Evolutionary conservation across 37 sponge, comb jelly and placozoan species (phyloP), one percentile per base, ranked within the genome.

Genomic region (Chondrilla cf. caribensis): DNA sequence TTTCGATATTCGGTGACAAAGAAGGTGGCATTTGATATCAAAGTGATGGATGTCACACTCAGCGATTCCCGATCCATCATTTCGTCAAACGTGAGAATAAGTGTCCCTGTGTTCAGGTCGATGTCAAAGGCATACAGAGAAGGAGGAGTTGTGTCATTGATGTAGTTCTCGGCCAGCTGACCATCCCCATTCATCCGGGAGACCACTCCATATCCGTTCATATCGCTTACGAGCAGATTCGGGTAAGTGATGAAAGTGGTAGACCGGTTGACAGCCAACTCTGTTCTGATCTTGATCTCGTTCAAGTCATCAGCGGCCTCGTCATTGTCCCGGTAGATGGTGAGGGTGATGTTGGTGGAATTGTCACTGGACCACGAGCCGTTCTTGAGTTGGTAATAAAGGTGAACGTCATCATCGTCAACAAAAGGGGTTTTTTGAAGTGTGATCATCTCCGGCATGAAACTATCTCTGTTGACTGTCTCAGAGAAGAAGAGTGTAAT

Each of bases 41-140:
- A 22, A 60, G 91, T 88, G 59, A 93, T 83, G 0, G 43, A 3
- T 3, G 83, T 83, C 26, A 90, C 60, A 66, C 84, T 78, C 21
- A 96, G 55, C 5, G 89, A 89, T 54, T 60, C 57, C 36, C 79
- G 41, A 38, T 93, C 90, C 72, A 96, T 54, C 2, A 86, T 88
- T 43, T 96, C 97, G 42, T 79, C 81, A 66, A 96, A 96, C 33
- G 91, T 89, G 31, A 96, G 85, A 33, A 87, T 86, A 6, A 96
- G 72, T 21, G 84, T 66, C 3, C 89, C 90, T 25, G 57, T 58
- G 73, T 93, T 82, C 87, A 96, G 85, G 59, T 96, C 91, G 70
- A 96, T 90, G 44, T 96, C 94, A 84, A 96, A 96, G 0, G 82
- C 85, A 78, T 89, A 79, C 21, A 96, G 68, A 24, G 55, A 79